Evolutionary conservation across 2,888 invertebrate genomes (phyloP).

Genomic region (Notocelia uddmanniana): DNA sequence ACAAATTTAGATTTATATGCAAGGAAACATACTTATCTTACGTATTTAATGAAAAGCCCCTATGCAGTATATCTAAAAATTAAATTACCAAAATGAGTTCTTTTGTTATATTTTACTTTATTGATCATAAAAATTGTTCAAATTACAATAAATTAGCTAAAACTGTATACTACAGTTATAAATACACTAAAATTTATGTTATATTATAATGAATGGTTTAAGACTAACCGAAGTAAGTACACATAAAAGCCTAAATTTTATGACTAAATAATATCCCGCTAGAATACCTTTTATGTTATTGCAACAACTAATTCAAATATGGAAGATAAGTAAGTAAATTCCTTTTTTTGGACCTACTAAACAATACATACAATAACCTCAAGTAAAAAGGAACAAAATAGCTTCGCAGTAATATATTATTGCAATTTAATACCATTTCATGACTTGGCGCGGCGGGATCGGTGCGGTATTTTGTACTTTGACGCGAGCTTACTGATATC

Average conservation of each 20-base stretch:
- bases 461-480: no score
- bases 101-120: not conserved
- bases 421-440: no score
- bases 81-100: no score
- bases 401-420: not conserved
- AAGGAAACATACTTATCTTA: no score
- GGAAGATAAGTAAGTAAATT: no score
- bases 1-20: no score
- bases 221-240: not conserved
- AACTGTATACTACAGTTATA: not conserved
- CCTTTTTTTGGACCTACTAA: no score
- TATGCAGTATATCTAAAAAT: not conserved
- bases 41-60: not conserved
- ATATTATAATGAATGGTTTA: not conserved
- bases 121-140: not conserved
- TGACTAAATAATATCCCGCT: not conserved
- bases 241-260: not conserved
- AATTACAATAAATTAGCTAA: not conserved
- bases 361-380: not conserved
- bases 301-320: not conserved
- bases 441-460: no score
- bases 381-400: not conserved
- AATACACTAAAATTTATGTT: not conserved
- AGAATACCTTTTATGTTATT: not conserved
- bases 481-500: no score